phyloP scores from a whole-genome alignment of 1,140 invertebrate genomes.

The Halictus rubicundus region DNA sequence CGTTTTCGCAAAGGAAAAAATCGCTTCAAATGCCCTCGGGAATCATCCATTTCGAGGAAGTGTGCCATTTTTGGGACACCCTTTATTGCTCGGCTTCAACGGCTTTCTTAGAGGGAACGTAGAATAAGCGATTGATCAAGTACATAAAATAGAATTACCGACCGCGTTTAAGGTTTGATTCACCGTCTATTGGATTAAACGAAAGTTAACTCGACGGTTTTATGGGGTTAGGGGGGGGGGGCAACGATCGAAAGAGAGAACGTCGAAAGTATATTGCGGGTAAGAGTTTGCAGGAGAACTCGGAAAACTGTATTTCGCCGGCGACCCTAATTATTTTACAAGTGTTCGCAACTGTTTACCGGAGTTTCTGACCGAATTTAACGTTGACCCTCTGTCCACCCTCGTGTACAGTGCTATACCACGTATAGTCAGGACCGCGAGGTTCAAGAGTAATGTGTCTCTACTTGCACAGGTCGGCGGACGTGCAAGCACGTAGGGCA shows the following conservation, averaged over 20 bases:
- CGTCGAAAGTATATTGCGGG: too few species aligned
- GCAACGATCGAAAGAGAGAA: too few species aligned
- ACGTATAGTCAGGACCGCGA: neutral
- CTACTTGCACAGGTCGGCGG: neutral
- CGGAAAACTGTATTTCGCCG: neutral
- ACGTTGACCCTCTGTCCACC: neutral
- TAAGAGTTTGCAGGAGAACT: neutral
- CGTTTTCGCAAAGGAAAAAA: too few species aligned
- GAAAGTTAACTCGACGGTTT: too few species aligned
- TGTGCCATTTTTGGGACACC: too few species aligned
- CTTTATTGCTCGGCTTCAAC: neutral
- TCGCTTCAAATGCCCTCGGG: too few species aligned
- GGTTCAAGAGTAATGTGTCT: neutral
- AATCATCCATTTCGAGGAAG: too few species aligned
- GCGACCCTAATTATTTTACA: conserved; percentile 11
- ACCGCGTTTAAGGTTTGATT: too few species aligned
- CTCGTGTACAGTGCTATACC: neutral
- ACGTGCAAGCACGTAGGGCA: conserved; percentile 1
- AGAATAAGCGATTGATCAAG: too few species aligned
- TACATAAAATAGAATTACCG: too few species aligned
- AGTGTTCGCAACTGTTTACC: neutral
- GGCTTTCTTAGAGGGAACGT: neutral
- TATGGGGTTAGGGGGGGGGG: too few species aligned
- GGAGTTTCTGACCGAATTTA: neutral
- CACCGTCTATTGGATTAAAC: too few species aligned